Conservation (phyloP, 2,888 invertebrate genomes). For the Isoperla grammatica region DNA sequence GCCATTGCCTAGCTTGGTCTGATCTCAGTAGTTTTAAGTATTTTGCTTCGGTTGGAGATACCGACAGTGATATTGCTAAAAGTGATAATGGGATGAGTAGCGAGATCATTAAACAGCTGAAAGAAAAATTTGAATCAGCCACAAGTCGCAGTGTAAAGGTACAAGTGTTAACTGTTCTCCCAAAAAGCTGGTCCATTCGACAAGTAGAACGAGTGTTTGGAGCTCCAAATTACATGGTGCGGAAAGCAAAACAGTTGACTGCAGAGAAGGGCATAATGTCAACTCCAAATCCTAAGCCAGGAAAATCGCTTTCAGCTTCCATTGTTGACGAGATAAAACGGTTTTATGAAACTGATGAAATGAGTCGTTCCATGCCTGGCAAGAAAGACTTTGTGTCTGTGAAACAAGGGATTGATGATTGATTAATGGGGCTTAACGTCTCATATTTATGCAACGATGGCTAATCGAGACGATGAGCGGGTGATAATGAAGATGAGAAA, state of each 20-base stretch:
- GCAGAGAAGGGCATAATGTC: conserved; percentile 1
- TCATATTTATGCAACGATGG: too few species aligned
- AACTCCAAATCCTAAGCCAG: conserved; percentile 1
- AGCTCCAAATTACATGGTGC: neutral
- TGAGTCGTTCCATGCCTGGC: conserved; percentile 23
- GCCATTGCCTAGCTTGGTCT: too few species aligned
- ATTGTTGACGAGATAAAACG: conserved; percentile 7
- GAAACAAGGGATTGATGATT: too few species aligned
- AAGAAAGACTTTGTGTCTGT: conserved; percentile 26
- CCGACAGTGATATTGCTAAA: too few species aligned
- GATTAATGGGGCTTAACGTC: too few species aligned
- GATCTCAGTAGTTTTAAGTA: too few species aligned
- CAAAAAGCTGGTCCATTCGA: conserved; percentile 18
- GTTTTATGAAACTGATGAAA: conserved; percentile 27
- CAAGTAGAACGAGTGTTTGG: neutral
- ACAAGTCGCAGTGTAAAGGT: neutral
- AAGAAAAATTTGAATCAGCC: conserved; percentile 7
- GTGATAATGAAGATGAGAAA: too few species aligned
- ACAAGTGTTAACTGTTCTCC: neutral
- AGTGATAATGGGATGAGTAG: too few species aligned
- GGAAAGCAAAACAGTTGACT: conserved; percentile 1
- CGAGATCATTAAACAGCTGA: neutral
- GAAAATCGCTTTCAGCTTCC: neutral
- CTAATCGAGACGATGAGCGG: too few species aligned
- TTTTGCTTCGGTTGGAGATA: too few species aligned